Conservation (phyloP, 1,140 invertebrate species). For the Colletes gigas region DNA sequence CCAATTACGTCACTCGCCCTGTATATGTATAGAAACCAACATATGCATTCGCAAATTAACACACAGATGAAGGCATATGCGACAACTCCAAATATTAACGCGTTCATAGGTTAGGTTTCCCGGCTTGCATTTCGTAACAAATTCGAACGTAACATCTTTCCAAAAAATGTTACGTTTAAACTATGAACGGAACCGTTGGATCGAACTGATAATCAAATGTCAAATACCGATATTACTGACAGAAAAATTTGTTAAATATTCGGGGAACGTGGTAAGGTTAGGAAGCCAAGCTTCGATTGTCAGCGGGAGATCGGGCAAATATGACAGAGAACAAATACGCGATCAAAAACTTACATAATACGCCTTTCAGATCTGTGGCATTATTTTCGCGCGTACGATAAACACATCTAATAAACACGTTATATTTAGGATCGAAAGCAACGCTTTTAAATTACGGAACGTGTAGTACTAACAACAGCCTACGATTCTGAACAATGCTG, state of each 20-base stretch:
- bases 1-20: too few relatives aligned
- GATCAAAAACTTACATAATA: background rate
- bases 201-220: background rate
- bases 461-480: background rate
- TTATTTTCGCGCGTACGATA: background rate
- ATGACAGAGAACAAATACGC: background rate
- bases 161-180: background rate
- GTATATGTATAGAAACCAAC: background rate
- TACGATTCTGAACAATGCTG: background rate
- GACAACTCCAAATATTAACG: background rate
- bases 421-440: background rate
- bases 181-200: background rate
- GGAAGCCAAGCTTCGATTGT: background rate
- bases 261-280: background rate
- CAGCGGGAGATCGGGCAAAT: background rate
- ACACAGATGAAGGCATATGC: background rate
- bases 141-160: background rate
- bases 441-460: slow-evolving; percentile 1
- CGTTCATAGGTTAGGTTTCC: slow-evolving; percentile 26
- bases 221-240: background rate
- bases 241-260: background rate
- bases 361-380: too few relatives aligned
- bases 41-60: background rate
- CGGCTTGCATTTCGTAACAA: background rate
- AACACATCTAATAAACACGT: background rate